Conservation (phyloP, 2,113 vertebrate genomes). For the Rhadina sibilatrix region DNA sequence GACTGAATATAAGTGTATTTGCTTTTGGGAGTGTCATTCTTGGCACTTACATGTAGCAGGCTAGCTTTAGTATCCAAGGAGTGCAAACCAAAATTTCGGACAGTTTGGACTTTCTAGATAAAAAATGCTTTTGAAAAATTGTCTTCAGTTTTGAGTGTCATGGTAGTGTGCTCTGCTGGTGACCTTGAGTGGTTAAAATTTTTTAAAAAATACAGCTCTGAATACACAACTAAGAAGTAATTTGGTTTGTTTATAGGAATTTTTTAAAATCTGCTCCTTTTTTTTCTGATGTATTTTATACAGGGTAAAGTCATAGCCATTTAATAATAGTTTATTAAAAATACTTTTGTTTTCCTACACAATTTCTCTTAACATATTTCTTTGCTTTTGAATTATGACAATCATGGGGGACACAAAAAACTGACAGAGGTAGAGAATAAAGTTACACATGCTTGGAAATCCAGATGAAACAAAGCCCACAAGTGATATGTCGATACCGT, state of each 20-base stretch:
- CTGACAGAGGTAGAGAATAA: constrained; percentile 79
- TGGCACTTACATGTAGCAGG: rapidly evolving
- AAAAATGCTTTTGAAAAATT: background rate
- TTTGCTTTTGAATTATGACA: constrained; percentile 67
- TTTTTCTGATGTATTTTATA: constrained; percentile 74
- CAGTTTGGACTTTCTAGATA: background rate
- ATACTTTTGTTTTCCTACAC: constrained; percentile 37
- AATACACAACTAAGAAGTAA: constrained; percentile 34
- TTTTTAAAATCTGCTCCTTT: background rate
- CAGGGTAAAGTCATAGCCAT: constrained; percentile 70
- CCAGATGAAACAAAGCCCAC: background rate
- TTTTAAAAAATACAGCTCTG: constrained; percentile 71
- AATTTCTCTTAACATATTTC: constrained; percentile 62
- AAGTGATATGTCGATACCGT: rapidly evolving
- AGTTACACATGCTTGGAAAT: constrained; percentile 72
- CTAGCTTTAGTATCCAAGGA: background rate
- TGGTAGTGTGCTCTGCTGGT: background rate
- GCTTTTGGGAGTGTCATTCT: background rate
- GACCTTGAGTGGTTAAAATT: constrained; percentile 65
- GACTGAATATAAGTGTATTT: background rate
- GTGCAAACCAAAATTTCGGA: background rate
- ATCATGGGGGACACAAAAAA: constrained; percentile 69
- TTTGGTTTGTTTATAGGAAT: background rate
- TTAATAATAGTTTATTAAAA: constrained; percentile 76
- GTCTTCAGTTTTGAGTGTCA: background rate